Evolutionary conservation across 2,888 invertebrate species (phyloP), one percentile per base, ranked within the genome.

Genomic region (Eupithecia subumbrata): DNA sequence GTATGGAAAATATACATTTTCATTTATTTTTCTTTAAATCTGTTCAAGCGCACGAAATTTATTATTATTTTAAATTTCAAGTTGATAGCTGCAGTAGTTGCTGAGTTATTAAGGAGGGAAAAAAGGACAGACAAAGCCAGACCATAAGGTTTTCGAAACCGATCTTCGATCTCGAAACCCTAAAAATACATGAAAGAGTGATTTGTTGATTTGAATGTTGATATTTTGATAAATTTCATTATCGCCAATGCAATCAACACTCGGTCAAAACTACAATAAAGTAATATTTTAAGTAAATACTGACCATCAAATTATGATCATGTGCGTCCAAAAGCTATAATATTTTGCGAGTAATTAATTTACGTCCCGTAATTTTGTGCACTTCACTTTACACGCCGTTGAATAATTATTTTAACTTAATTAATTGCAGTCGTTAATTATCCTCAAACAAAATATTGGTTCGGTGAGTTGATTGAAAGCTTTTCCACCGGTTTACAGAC

Each of bases 391-490:
- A 74, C 73, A 52, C 75, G 69, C 73, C 69, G 67, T 45, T 45
- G 75, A 73, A 73, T 77, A 79, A 78, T 81, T 37, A 81, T 79
- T 81, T 78, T 74, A 78, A 73, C 71, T 37, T 78, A 79, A 81
- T 78, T 78, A 79, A 81, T 78, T 69, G 72, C 77, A 63, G 66
- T 56, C 71, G 76, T 80, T 79, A 75, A 79, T 79, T 81, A 78
- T 74, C 71, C 69, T 71, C 72, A 69, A 71, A 72, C 69, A 40
- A 76, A 79, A 81, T 80, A 78, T 79, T 76, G 76, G 69, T 75
- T 74, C 73, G 45, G 37, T 69, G 71, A 78, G 77, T 76, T 66
- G 43, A 78, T 72, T 66, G 48, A 72, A 64, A 18, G 34, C 34
- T 18, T 34, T 64, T 64, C 18, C 18, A 9, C 64, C 0, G 18